Conservation (phyloP, 2,797 vertebrate species). For the Crenichthys baileyi region DNA sequence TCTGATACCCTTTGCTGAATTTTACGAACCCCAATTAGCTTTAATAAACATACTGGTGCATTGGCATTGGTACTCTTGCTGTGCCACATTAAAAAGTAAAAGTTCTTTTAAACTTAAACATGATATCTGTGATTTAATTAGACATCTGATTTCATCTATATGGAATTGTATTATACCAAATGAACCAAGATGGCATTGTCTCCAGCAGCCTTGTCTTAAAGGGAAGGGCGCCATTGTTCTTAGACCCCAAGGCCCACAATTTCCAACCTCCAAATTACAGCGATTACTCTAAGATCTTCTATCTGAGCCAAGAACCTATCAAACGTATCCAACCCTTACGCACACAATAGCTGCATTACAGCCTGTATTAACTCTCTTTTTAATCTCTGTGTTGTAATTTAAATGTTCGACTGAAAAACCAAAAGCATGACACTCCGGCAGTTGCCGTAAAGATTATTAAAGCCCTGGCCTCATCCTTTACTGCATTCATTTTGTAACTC, state of each 20-base stretch:
- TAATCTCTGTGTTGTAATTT: constrained; percentile 5
- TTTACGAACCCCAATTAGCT: constrained; percentile 54
- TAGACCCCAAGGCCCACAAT: constrained; percentile 46
- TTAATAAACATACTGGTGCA: constrained; percentile 36
- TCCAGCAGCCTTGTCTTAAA: constrained; percentile 32
- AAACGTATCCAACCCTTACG: constrained; percentile 5
- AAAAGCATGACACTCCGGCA: background rate
- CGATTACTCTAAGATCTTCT: constrained; percentile 53
- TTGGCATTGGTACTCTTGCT: constrained; percentile 1
- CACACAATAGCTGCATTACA: background rate
- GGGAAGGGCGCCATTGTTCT: constrained; percentile 47
- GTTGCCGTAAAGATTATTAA: constrained; percentile 5
- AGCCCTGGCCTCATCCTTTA: constrained; percentile 25
- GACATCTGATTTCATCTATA: constrained; percentile 51
- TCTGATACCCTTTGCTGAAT: constrained; percentile 60
- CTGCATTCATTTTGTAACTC: constrained; percentile 46
- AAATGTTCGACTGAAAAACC: background rate
- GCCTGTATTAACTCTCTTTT: constrained; percentile 4
- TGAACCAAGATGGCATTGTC: constrained; percentile 45
- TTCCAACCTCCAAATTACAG: constrained; percentile 57
- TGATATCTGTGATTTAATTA: constrained; percentile 51
- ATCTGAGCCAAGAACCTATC: constrained; percentile 31
- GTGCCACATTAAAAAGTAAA: constrained; percentile 1
- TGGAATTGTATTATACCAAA: constrained; percentile 47
- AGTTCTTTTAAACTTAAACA: constrained; percentile 21